phyloP scores from a whole-genome alignment of 37 sponge, comb jelly and placozoan genomes.

The Aphrocallistes beatrix region DNA sequence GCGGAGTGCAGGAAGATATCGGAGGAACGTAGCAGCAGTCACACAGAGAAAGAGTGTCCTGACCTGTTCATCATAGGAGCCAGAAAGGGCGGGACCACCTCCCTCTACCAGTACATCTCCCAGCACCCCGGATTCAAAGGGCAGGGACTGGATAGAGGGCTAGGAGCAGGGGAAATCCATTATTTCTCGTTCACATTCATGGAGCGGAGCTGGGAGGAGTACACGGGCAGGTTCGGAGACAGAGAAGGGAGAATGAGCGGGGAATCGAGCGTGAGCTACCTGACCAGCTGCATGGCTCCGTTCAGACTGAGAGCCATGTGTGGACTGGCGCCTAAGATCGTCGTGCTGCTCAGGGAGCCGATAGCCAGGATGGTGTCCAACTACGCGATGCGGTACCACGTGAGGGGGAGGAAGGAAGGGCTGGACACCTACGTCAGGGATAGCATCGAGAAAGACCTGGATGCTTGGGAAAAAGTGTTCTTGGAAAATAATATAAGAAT shows the following conservation, averaged over 20 bases:
- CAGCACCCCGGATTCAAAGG: conserved; percentile 61
- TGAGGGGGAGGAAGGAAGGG: background rate
- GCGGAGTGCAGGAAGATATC: background rate
- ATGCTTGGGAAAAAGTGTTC: background rate
- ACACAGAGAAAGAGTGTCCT: conserved; percentile 38
- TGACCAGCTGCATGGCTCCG: background rate
- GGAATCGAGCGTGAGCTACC: conserved; percentile 11
- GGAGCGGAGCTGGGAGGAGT: conserved; percentile 32
- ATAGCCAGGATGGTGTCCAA: background rate
- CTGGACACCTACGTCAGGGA: background rate
- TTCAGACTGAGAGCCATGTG: conserved; percentile 13
- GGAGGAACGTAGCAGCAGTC: background rate
- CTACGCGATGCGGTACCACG: background rate
- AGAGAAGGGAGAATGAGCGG: background rate
- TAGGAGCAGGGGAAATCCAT: conserved; percentile 47
- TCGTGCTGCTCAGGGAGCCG: background rate
- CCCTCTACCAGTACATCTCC: conserved; percentile 57
- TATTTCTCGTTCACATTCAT: conserved; percentile 40
- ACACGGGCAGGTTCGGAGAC: conserved; percentile 20
- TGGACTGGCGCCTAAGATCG: background rate
- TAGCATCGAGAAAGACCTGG: background rate
- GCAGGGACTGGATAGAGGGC: conserved; percentile 27
- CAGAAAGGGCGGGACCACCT: conserved; percentile 67
- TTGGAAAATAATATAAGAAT: background rate
- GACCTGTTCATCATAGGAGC: conserved; percentile 65